Conservation (phyloP, 2,797 vertebrate genomes). For the Microctenopoma lineatum region DNA sequence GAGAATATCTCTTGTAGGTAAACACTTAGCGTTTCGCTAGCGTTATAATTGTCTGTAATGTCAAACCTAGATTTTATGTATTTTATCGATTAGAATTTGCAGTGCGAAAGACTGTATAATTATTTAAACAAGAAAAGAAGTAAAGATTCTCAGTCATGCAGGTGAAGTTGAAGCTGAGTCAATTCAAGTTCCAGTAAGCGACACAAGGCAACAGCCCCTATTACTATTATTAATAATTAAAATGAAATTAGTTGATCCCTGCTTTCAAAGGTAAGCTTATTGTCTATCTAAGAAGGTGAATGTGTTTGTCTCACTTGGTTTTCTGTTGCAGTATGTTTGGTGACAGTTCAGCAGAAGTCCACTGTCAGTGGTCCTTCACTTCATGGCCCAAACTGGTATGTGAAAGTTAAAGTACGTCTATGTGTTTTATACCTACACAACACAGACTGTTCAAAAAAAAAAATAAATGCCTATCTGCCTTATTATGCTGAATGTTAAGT, state of each 20-base stretch:
- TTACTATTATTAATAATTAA: too few relatives aligned
- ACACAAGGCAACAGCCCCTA: too few relatives aligned
- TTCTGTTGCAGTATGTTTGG: constrained; percentile 59
- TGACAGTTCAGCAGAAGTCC: constrained; percentile 57
- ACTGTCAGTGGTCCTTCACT: constrained; percentile 22
- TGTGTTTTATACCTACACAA: not conserved
- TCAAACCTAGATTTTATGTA: accelerated
- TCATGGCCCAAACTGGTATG: constrained; percentile 63
- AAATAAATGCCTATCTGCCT: too few relatives aligned
- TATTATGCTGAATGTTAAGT: too few relatives aligned
- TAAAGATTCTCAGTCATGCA: too few relatives aligned
- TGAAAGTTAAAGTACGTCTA: not conserved
- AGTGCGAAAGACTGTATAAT: not conserved
- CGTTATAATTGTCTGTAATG: not conserved
- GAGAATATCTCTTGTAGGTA: constrained; percentile 12
- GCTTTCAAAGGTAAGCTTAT: too few relatives aligned
- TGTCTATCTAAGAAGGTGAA: too few relatives aligned
- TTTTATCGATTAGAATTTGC: not conserved
- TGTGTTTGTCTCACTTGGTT: constrained; percentile 13
- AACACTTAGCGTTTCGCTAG: not conserved
- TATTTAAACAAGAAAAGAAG: not conserved
- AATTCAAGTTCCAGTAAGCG: too few relatives aligned
- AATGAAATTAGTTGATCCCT: too few relatives aligned
- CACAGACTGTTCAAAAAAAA: too few relatives aligned
- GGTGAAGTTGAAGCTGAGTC: too few relatives aligned